Evolutionary conservation across 2,113 vertebrate species (phyloP), one percentile per base, ranked within the genome.

Genomic region (Romanogobio albipinnatus): DNA sequence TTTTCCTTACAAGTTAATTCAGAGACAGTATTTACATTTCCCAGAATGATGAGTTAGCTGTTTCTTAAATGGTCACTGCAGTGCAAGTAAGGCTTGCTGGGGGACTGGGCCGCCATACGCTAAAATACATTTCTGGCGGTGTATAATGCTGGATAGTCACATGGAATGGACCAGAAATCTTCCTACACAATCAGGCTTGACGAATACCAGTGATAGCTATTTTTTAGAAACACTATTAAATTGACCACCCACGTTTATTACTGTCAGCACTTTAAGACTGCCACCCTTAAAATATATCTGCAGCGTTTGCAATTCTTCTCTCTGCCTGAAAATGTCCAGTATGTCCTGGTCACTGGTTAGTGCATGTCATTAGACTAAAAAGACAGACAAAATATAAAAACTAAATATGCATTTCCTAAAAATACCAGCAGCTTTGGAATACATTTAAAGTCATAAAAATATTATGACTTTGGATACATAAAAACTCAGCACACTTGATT

Each of bases 31-130:
- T 96, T 95, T 95, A 94, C 89, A 91, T 94, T 93, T 91, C 92
- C 88, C 91, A 89, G 88, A 95, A 88, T 95, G 96, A 95, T 95
- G 93, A 96, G 93, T 92, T 92, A 91, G 92, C 90, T 93, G 89
- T 93, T 96, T 88, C 93, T 94, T 92, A 94, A 95, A 95, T 89
- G 89, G 93, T 89, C 89, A 84, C 90, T 89, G 90, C 83, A 81
- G 92, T 82, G 84, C 79, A 75, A 89, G 85, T 88, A 82, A 90
- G 84, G 89, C 87, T 81, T 89, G 22, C 49, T 39, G 64, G 45
- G 78, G 86, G 62, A 58, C 33, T 19, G 8, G 71, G 81, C 74
- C 61, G 62, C 22, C 45, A 71, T 47, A 45, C 11, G 22, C 56
- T 79, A 45, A 85, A 78, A 74, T 64, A 92, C 94, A 91, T 93